phyloP scores from a whole-genome alignment of 2,888 invertebrate genomes.

The Athripsodes cinereus region DNA sequence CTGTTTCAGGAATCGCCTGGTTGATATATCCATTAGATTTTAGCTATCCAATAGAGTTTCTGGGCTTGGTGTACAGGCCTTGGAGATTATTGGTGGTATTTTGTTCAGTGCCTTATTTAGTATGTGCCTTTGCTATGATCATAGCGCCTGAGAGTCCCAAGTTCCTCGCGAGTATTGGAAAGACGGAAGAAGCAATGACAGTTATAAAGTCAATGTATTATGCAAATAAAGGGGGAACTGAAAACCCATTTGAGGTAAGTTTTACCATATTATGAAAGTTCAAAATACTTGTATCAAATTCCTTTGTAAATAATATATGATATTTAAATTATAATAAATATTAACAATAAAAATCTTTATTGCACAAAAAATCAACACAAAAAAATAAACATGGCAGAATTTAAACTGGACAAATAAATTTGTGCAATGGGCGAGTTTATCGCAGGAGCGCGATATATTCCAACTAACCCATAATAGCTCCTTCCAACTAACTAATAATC shows the following conservation, averaged over 20 bases:
- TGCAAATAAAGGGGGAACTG: slow-evolving; percentile 34
- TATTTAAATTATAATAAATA: not conserved
- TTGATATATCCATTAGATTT: slow-evolving; percentile 57
- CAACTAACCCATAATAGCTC: no score
- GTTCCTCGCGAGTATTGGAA: slow-evolving; percentile 59
- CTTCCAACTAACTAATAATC: no score
- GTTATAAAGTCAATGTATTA: slow-evolving; percentile 40
- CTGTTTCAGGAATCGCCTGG: slow-evolving; percentile 56
- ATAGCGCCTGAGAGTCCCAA: slow-evolving; percentile 75
- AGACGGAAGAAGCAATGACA: slow-evolving; percentile 51
- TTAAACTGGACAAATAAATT: no score
- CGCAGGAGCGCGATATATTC: no score
- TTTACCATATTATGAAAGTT: no score
- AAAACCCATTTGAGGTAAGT: slow-evolving; percentile 45
- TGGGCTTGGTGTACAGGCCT: slow-evolving; percentile 56
- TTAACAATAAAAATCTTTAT: no score
- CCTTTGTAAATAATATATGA: no score
- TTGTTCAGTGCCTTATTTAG: slow-evolving; percentile 57
- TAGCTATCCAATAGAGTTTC: slow-evolving; percentile 38
- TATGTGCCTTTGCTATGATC: slow-evolving; percentile 52
- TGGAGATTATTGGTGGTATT: slow-evolving; percentile 70
- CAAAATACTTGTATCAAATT: no score
- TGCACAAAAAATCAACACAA: not conserved
- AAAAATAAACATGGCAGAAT: no score
- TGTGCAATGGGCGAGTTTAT: no score